Evolutionary conservation across 2,797 vertebrate species (phyloP), one percentile per base, ranked within the genome.

Genomic region (Chaetodon trifasciatus): DNA sequence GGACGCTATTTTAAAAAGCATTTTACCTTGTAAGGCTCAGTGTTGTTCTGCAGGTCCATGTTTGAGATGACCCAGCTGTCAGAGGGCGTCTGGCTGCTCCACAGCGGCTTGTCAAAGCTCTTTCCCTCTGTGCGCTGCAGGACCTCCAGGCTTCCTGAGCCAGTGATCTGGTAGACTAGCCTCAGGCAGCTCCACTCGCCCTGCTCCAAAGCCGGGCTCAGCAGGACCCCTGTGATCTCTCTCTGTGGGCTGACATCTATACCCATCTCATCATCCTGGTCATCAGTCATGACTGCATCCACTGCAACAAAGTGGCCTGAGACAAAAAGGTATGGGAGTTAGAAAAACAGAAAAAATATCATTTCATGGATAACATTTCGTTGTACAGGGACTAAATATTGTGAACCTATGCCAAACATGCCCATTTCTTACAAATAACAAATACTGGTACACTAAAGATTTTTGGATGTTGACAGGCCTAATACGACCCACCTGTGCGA

Each of bases 21-120:
- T 62, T 70, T 92, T 94, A 99, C 98, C 96, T 96, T 96, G 88
- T 95, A 97, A 6, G 92, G 95, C 78, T 96, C 95, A 0, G 94
- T 91, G 66, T 82, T 96, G 86, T 97, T 97, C 16, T 49, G 91
- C 82, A 99, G 94, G 92, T 99, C 98, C 77, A 99, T 90, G 88
- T 96, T 98, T 56, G 97, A 94, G 87, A 98, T 97, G 67, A 97
- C 92, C 97, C 98, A 98, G 94, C 97, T 97, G 32, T 99, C 97
- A 0, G 98, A 98, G 2, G 96, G 86, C 0, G 88, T 86, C 65
- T 91, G 95, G 86, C 95, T 92, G 78, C 95, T 96, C 98, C 98
- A 99, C 70, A 98, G 94, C 16, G 96, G 94, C 78, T 40, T 92
- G 92, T 99, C 98, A 56, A 98, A 97, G 87, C 94, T 97, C 87